Evolutionary conservation across 2,797 vertebrate species (phyloP), one percentile per base, ranked within the genome.

Genomic region (Oreochromis mossambicus): DNA sequence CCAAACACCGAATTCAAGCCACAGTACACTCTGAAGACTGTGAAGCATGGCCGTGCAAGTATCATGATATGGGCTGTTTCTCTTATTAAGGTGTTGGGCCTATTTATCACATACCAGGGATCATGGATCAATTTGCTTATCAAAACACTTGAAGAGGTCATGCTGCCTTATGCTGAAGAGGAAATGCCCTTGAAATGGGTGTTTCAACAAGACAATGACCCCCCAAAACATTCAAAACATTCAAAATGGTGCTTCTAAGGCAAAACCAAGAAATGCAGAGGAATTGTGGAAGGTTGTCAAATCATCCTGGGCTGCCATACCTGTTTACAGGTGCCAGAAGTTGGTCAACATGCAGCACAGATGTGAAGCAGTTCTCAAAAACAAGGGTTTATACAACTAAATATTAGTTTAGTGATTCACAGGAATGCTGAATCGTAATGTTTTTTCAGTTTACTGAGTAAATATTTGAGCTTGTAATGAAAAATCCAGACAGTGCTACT

Each of bases 181-280:
- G 1, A 17, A 0, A 58, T 32, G 55, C 0, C 7, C 1, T 29
- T 56, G 0, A 29, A 56, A 56, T 55, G 54, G 24, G 24, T 56
- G 54, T 29, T 56, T 56, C 54, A 3, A 0, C 3, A 56, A 56
- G 13, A 15, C 52, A 54, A 54, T 2, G 1, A 24, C 0, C 52
- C 4, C 52, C 4, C 21, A 55, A 26, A 55, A 56, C 14, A 56
- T 29, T 29, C 26, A 56, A 56, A 56, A 56, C 54, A 0, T 56
- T 58, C 55, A 32, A 58, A 58, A 32, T 58, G 55, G 0, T 58
- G 55, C 8, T 1, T 32, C 55, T 32, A 17, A 32, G 26, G 26
- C 26, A 58, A 58, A 58, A 58, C 55, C 26, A 0, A 17, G 55
- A 32, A 58, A 58, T 0, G 55, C 26, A 58, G 54, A 29, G 55